These are phyloP conservation scores for Notothenia rossii DNA, from an alignment of 2,113 vertebrate species.

Conservation along the genomic window DNA sequence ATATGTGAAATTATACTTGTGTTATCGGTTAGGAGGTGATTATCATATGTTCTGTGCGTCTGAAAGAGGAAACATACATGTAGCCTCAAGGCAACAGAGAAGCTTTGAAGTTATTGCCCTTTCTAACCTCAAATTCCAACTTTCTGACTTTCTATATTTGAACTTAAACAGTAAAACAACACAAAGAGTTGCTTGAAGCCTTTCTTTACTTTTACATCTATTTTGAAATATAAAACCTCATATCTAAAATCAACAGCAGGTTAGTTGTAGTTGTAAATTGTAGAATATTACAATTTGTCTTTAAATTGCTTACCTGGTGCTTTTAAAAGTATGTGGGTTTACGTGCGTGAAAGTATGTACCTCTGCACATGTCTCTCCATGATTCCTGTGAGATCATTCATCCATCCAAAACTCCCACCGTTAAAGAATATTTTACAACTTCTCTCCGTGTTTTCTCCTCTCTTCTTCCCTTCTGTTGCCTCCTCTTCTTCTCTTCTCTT, in stretches of 20 bases:
- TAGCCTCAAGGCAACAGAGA: conserved; percentile 1
- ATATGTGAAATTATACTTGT: neutral
- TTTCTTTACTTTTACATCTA: neutral
- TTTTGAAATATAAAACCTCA: neutral
- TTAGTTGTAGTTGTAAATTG: no score
- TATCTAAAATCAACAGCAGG: no score
- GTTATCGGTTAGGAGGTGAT: neutral
- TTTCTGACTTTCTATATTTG: neutral
- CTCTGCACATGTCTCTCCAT: conserved; percentile 10
- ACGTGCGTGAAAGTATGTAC: neutral
- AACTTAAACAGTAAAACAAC: neutral
- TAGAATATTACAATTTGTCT: neutral
- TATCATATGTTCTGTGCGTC: neutral
- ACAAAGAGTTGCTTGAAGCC: neutral
- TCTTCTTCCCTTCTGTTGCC: neutral
- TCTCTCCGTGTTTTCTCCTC: neutral
- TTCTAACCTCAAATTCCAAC: conserved; percentile 2
- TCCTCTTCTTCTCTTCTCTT: no score
- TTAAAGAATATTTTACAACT: neutral
- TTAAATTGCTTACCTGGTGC: conserved; percentile 54
- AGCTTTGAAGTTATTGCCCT: neutral
- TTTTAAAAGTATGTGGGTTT: neutral
- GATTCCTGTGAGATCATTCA: neutral
- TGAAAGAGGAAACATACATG: neutral
- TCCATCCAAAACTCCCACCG: neutral